Evolutionary conservation across 2,888 invertebrate species (phyloP).

Genomic region (Argyra leucocephala): DNA sequence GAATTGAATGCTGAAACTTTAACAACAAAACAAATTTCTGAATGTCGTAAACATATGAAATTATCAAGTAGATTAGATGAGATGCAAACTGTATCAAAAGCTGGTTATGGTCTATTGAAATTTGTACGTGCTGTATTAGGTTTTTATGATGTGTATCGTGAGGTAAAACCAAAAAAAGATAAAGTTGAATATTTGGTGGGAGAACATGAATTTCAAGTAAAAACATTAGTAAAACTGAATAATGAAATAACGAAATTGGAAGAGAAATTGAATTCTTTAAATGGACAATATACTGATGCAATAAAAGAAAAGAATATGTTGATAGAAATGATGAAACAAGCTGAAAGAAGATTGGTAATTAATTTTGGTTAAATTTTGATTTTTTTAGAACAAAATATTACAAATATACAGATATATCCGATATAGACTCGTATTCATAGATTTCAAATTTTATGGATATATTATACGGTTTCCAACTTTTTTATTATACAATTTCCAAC

Average conservation of each 20-base stretch:
- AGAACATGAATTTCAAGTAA: conserved; percentile 54
- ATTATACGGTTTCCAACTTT: too few relatives aligned
- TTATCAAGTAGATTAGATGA: conserved; percentile 63
- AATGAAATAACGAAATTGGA: conserved; percentile 65
- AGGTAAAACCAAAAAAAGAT: conserved; percentile 78
- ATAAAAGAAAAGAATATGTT: conserved; percentile 48
- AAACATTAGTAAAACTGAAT: conserved; percentile 61
- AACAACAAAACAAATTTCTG: conserved; percentile 59
- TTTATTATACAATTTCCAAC: too few relatives aligned
- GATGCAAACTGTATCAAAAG: conserved; percentile 75
- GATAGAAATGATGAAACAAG: conserved; percentile 41
- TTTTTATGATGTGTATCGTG: conserved; percentile 80
- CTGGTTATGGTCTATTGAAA: conserved; percentile 74
- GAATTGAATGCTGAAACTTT: conserved; percentile 79
- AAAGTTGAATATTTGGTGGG: conserved; percentile 67
- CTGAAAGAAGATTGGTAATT: conserved; percentile 42
- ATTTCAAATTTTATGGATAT: too few relatives aligned
- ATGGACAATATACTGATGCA: conserved; percentile 66
- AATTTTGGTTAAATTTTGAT: background rate
- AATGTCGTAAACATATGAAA: conserved; percentile 64
- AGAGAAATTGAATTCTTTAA: conserved; percentile 56
- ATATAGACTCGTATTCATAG: too few relatives aligned
- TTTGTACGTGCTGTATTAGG: conserved; percentile 79
- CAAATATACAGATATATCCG: too few relatives aligned
- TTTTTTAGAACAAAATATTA: too few relatives aligned